Base-by-base conservation (phyloP, 2,113 vertebrate species). In the Chaetodon trifascialis region DNA sequence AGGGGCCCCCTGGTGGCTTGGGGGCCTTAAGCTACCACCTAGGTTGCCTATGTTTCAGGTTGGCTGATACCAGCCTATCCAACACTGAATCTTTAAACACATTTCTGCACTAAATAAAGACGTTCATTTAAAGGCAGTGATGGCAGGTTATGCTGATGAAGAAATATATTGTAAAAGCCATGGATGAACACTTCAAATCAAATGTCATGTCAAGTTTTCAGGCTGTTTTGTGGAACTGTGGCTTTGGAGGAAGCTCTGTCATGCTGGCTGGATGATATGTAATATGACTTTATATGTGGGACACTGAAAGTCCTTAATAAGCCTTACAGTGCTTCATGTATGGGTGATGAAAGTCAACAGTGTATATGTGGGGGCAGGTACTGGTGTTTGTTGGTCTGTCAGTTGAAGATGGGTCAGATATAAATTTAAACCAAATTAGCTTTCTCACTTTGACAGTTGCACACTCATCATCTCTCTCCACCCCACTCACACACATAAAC, bases 371-470 rank as follows among this genome's bases (percentile, higher is more conserved):
- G 56, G 82, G 42, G 47, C 46, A 78, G 51, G 4, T 10, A 9
- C 36, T 42, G n/a, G 11, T 78, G 60, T 78, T 80, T 82, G 67
- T 71, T 76, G 23, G 42, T 78, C 25, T 75, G 58, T 76, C 70
- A 72, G 11, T 52, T 59, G 34, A 84, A 82, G 52, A 76, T 58
- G 19, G 63, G 59, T 85, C 59, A 71, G 65, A 46, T 76, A 65
- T 59, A 52, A 73, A 71, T 76, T 62, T 12, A 78, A 73, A 85
- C 79, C 42, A 71, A 72, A 75, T 74, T 44, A 40, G 51, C 49
- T 73, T 76, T 85, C 60, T 82, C 79, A 63, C 66, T 78, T 83
- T 86, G 85, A 79, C 76, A 82, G 69, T 79, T 90, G 49, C 79
- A 79, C 70, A 85, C 66, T 82, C 86, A 85, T 80, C 23, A 16